phyloP scores from a whole-genome alignment of 2,888 invertebrate species.

The Anticlea derivata region DNA sequence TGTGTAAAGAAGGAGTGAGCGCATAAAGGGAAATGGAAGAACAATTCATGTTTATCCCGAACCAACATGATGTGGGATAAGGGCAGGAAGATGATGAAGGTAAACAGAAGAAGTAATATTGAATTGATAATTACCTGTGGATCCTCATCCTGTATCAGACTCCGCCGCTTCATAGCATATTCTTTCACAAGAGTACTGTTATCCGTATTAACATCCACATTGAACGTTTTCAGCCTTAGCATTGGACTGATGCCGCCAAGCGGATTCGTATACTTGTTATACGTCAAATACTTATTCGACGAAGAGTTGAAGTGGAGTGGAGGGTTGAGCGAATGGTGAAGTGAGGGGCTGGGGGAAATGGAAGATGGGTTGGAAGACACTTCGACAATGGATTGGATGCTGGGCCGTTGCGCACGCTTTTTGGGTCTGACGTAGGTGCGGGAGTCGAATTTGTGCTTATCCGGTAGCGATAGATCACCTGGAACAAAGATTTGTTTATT shows the following conservation, averaged over 20 bases:
- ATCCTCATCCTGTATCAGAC: conserved; percentile 71
- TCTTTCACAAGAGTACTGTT: conserved; percentile 66
- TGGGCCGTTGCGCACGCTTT: conserved; percentile 83
- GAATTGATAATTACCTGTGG: conserved; percentile 56
- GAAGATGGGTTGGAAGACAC: conserved; percentile 58
- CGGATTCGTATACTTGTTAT: conserved; percentile 73
- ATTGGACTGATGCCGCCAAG: conserved; percentile 67
- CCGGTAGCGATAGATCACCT: conserved; percentile 66
- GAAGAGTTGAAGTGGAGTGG: conserved; percentile 35
- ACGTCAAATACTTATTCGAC: conserved; percentile 67
- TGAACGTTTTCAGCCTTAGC: conserved; percentile 73
- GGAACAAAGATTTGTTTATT: conserved; percentile 42
- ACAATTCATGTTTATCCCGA: no score
- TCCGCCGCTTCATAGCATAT: conserved; percentile 68
- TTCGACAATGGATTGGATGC: conserved; percentile 82
- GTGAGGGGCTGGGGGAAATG: conserved; percentile 51
- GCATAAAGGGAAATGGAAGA: no score
- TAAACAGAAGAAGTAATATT: no score
- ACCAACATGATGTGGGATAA: no score
- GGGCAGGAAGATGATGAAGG: no score
- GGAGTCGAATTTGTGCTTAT: conserved; percentile 85
- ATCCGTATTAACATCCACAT: conserved; percentile 70
- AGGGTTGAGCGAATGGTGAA: conserved; percentile 39
- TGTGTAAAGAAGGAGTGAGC: no score
- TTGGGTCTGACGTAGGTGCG: conserved; percentile 88